phyloP scores from a whole-genome alignment of 2,888 invertebrate species.

The Nomada fucata region DNA sequence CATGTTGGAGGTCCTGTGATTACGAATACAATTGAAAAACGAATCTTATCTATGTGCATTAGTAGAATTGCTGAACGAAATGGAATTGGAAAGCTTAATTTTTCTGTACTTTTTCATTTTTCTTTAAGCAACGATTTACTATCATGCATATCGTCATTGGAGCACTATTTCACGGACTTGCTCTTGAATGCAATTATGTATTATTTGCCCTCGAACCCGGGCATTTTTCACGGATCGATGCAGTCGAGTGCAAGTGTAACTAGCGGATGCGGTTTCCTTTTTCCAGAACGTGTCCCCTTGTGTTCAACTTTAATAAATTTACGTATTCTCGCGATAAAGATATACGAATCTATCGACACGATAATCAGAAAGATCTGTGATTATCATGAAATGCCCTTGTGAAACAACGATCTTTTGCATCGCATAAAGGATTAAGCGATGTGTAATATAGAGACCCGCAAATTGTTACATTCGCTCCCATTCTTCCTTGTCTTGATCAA shows the following conservation, averaged over 20 bases:
- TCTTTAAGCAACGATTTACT: background rate
- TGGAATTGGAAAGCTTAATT: background rate
- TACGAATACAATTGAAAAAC: background rate
- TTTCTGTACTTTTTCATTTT: background rate
- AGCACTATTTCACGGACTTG: conserved; percentile 29
- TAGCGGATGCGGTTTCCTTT: conserved; percentile 27
- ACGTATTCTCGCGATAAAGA: background rate
- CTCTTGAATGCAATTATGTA: background rate
- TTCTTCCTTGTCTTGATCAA: too few species aligned
- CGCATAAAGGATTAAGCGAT: conserved; percentile 7
- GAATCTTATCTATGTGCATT: background rate
- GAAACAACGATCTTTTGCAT: conserved; percentile 10
- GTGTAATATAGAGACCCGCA: background rate
- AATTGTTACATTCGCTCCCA: background rate
- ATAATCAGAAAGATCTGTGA: background rate
- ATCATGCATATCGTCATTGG: conserved; percentile 1
- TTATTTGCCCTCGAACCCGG: conserved; percentile 38
- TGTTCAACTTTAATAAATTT: background rate
- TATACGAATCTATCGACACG: background rate
- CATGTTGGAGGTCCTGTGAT: conserved; percentile 85
- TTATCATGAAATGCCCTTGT: background rate
- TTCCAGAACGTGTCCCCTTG: background rate
- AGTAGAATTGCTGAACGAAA: conserved; percentile 6
- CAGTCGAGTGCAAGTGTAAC: conserved; percentile 16
- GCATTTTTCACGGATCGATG: conserved; percentile 36